Base-by-base conservation (phyloP, 2,113 vertebrate genomes). In the Eonycteris spelaea region DNA sequence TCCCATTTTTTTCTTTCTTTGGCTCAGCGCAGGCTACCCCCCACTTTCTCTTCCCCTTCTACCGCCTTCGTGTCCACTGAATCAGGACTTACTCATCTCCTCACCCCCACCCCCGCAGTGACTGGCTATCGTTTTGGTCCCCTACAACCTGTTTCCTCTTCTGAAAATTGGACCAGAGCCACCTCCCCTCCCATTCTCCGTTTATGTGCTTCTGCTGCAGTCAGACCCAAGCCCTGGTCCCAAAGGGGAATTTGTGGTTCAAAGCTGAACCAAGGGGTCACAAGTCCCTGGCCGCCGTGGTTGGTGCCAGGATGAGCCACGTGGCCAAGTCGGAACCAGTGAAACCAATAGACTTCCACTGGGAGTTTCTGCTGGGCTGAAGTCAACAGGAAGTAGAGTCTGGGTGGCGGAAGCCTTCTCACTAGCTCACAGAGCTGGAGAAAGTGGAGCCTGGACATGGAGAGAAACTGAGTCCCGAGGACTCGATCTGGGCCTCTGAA, bases 81-180 rank as follows among this genome's bases (percentile, higher is more conserved):
- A 4, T 21, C 53, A 30, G 48, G 45, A 48, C 28, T 8, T 11
- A 21, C 0, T 0, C 0, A 10, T 82, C 30, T 51, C 14, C 33
- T 38, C 61, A 8, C 11, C 16, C 30, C 35, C 18, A 9, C 18
- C 21, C 19, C 30, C 7, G 45, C 26, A n/a, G 10, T 21, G 53
- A 45, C 55, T 7, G 19, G 12, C 28, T 84, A 14, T 75, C 55
- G 35, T 43, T 74, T 63, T 55, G 13, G 57, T 26, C 24, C 24
- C 57, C 38, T 28, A 40, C 51, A 74, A 87, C 13, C 33, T 71
- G 24, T 15, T 8, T 38, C 7, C 8, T 87, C 43, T 93, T 75
- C 43, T 53, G 53, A 45, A 91, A 86, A 71, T 7, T 11, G n/a
- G 38, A 30, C 40, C 86, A 71, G 80, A 67, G 38, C 24, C 21